Percentiles rank a stretch among this genome's conserved stretches.
These are phyloP conservation scores for Biston betularia DNA, from an alignment of 2,888 invertebrate species.

Conservation along the genomic window DNA sequence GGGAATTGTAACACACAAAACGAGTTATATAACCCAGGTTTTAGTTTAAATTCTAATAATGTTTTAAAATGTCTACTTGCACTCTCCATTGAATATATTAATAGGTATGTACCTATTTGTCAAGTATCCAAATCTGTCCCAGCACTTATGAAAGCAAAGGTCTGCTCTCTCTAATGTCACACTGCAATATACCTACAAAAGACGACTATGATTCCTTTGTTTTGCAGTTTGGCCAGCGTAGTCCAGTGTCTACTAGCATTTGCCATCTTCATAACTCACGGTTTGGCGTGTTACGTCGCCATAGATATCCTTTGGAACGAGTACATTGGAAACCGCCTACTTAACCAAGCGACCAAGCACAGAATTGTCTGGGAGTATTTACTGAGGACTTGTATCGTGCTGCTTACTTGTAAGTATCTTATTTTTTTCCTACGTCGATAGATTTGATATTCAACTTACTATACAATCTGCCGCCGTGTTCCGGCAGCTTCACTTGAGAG, in stretches of 20 bases:
- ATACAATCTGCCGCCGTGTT: too few species aligned
- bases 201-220: conserved; percentile 1
- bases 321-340: conserved; percentile 86
- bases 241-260: conserved; percentile 91
- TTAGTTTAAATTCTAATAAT: neutral
- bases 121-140: neutral
- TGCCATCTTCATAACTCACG: conserved; percentile 96
- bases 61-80: neutral
- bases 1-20: too few species aligned
- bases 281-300: conserved; percentile 97
- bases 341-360: conserved; percentile 81
- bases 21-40: neutral
- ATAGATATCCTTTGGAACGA: conserved; percentile 97
- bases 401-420: conserved; percentile 92
- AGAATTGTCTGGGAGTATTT: conserved; percentile 91
- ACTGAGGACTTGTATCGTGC: conserved; percentile 91
- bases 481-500: too few species aligned
- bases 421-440: neutral
- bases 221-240: conserved; percentile 88
- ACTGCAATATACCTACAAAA: neutral
- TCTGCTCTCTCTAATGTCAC: neutral
- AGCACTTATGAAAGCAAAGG: neutral
- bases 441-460: too few species aligned
- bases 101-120: too few species aligned
- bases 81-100: neutral